Base-by-base conservation (phyloP, 1,140 invertebrate species). In the Drosophila ercepeae region DNA sequence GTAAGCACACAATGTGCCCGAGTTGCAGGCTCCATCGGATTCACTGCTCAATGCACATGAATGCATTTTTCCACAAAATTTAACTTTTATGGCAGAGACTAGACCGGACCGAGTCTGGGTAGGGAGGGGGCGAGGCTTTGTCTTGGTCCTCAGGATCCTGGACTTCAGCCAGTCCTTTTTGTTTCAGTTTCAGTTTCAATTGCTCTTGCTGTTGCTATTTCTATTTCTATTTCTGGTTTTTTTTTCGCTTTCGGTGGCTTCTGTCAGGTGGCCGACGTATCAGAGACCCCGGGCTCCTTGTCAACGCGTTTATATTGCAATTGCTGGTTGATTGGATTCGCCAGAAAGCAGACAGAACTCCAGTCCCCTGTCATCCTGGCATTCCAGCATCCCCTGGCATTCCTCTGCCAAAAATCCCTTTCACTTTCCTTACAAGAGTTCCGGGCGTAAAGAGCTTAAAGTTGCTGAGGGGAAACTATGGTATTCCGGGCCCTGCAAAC, bases 61-160 rank as follows among this genome's bases (percentile, higher is more conserved):
- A 78, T 78, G 75, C 75, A 73, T 78, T 73, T 78, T 78, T 78
- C 75, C 75, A 78, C 75, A 78, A 78, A 78, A 78, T 78, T 78
- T 78, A 78, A 78, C 75, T 78, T 78, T 55, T 78, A 78, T 49
- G 61, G 34, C 41, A 65, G 21, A 11, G 44, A 19, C 19, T 21
- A 3, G 46, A 16, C 32, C 6, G 29, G 29, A 32, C 29, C 21
- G 21, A 32, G 46, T 1, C 14, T 4, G 45, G 14, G 29, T 41
- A 18, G 5, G 2, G 27, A 21, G n/a, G 19, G 11, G 32, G 41
- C 49, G 41, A 23, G 59, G 14, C 46, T 19, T 73, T 72, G 68
- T 72, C 58, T 55, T 54, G 32, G 55, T 39, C 34, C 46, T 51
- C 21, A 21, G 27, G 9, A 34, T 18, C 13, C 39, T 9, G 39